A percentile compares a stretch with the other conserved stretches of the same genome.
Conservation (phyloP, 2,113 vertebrate species). For the Lycaon pictus region DNA sequence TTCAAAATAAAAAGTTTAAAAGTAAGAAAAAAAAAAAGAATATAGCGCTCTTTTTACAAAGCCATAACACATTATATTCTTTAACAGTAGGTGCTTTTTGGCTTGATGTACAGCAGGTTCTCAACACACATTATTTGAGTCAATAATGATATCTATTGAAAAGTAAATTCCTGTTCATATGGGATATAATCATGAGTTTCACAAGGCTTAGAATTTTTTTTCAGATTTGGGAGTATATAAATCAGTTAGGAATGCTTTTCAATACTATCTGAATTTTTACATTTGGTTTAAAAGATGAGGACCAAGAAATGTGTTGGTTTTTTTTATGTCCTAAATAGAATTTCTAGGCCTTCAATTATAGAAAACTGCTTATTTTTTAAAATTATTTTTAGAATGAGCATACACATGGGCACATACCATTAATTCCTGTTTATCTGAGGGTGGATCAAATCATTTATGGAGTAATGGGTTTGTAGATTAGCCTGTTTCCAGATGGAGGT, state of each 20-base stretch:
- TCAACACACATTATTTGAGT: background rate
- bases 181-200: constrained; percentile 5
- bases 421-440: constrained; percentile 29
- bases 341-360: background rate
- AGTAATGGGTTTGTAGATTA: background rate
- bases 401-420: background rate
- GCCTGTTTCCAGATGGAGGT: background rate
- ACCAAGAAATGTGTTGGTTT: background rate
- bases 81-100: constrained; percentile 1
- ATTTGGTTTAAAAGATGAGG: background rate
- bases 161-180: constrained; percentile 41
- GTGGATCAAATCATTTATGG: background rate
- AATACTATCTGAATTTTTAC: background rate
- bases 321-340: background rate
- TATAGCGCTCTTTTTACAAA: background rate
- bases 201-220: background rate
- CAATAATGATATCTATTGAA: background rate
- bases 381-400: constrained; percentile 9
- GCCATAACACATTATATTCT: background rate
- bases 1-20: background rate
- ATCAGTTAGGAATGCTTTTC: background rate
- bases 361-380: background rate
- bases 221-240: background rate
- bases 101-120: background rate
- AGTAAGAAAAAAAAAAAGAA: background rate